Percentiles rank a stretch among this genome's conserved stretches.
Conservation (phyloP, 2,797 vertebrate species). For the Delichon dasypus region DNA sequence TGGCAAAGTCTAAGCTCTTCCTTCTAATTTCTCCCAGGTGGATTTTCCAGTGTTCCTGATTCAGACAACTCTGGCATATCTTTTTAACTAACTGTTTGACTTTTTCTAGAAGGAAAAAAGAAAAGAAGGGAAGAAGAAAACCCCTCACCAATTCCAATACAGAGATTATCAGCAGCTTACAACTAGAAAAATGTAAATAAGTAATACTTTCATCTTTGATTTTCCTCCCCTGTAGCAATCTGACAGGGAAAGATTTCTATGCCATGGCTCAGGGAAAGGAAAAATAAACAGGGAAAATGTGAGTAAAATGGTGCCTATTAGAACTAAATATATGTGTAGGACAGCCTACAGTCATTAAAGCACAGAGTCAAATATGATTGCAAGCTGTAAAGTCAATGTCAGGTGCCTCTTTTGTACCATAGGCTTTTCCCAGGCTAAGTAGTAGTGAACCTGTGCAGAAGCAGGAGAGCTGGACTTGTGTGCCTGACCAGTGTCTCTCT, state of each 20-base stretch:
- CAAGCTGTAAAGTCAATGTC: not conserved
- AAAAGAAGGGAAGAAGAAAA: not conserved
- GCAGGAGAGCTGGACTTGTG: not conserved
- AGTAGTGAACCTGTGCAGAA: not conserved
- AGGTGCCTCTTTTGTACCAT: constrained; percentile 11
- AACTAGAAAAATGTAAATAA: not conserved
- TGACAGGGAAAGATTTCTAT: not conserved
- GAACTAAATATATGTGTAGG: not conserved
- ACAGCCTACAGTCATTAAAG: not conserved
- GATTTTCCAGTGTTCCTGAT: not conserved
- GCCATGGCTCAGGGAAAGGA: constrained; percentile 27
- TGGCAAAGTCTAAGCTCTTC: not conserved
- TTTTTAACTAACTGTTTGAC: not conserved
- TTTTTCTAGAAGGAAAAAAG: not conserved
- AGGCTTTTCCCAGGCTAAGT: not conserved
- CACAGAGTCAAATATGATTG: not conserved
- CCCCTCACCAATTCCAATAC: not conserved
- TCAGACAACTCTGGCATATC: not conserved
- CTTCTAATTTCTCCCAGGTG: not conserved
- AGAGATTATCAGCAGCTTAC: not conserved
- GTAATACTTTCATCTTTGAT: not conserved
- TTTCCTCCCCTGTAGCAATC: not conserved
- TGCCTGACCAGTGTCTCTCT: not conserved
- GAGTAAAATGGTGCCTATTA: constrained; percentile 1
- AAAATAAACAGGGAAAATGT: not conserved